Evolutionary conservation across 2,888 invertebrate genomes (phyloP).

Genomic region (Miltochrista miniata): DNA sequence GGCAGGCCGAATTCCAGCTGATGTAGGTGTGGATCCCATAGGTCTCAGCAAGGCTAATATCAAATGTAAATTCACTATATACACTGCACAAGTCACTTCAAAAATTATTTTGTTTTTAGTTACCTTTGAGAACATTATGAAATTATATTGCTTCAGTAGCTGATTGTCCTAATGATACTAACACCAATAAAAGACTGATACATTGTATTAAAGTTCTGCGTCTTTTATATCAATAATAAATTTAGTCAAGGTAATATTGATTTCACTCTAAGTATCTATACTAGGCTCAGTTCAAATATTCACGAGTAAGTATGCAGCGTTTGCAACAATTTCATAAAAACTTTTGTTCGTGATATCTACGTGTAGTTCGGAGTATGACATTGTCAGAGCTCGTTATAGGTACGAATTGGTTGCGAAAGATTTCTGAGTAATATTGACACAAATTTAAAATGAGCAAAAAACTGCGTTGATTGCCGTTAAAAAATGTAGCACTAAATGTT

Average conservation of each 20-base stretch:
- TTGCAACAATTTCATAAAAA: slow-evolving; percentile 64
- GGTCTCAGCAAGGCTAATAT: too few species aligned
- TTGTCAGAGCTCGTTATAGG: slow-evolving; percentile 49
- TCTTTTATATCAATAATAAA: slow-evolving; percentile 74
- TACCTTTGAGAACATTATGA: slow-evolving; percentile 72
- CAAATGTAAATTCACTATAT: too few species aligned
- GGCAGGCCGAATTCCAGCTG: too few species aligned
- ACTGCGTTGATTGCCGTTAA: slow-evolving; percentile 18
- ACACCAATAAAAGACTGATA: slow-evolving; percentile 64
- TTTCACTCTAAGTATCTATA: slow-evolving; percentile 60
- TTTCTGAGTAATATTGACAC: slow-evolving; percentile 46
- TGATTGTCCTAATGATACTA: slow-evolving; percentile 48
- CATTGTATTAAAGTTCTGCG: slow-evolving; percentile 49
- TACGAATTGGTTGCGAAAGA: slow-evolving; percentile 47
- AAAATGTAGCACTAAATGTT: background rate
- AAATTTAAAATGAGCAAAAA: slow-evolving; percentile 47
- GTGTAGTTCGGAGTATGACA: slow-evolving; percentile 50
- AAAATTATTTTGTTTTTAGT: background rate
- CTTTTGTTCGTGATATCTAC: slow-evolving; percentile 43
- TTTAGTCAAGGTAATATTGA: slow-evolving; percentile 72
- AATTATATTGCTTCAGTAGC: slow-evolving; percentile 30
- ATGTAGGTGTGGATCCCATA: too few species aligned
- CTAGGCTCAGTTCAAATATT: slow-evolving; percentile 54
- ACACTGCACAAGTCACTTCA: too few species aligned
- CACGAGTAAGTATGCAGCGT: slow-evolving; percentile 48